Evolutionary conservation across 2,888 invertebrate genomes (phyloP), one percentile per base, ranked within the genome.

Genomic region (Apodemia zela): DNA sequence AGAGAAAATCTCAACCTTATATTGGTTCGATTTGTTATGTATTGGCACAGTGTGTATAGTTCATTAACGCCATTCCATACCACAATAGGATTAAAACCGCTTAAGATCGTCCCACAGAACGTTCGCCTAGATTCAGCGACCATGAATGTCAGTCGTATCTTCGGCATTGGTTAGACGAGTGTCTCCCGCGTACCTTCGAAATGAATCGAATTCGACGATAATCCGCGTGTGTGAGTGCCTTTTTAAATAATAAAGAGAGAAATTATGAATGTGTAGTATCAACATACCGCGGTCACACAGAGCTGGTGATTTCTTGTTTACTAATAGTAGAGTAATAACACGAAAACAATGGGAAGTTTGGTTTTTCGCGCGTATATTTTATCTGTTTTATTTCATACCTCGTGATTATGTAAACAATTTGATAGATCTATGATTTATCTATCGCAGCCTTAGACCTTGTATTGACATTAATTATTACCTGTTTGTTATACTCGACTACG

Each of bases 41-140:
- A 54, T 54, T 54, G 54, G 54, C 54, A 25, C 29, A 54, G 54
- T 54, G 54, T 54, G 25, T 29, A 7, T 18, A 29, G 25, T 29
- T 54, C 54, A 54, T 54, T 25, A 71, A 75, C 79, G 79, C 78
- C 75, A 82, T 85, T 81, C 82, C 76, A 71, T 69, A 73, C 73
- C 79, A 81, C 82, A 86, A 83, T 84, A 80, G 81, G 79, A 73
- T 79, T 73, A 78, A 80, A 81, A 86, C 86, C 86, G 85, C 84
- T 87, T 85, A 83, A 82, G 75, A 75, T 79, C 79, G 81, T 77
- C 80, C 79, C 81, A 81, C 80, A 73, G 76, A 68, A 68, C 72
- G 77, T 72, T 76, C 78, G 81, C 76, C 75, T 75, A 74, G 76
- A 76, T 74, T 71, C 77, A 71, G 71, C 77, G 75, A 69, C 73